Percentiles rank a stretch among this genome's conserved stretches.
phyloP scores from a whole-genome alignment of 2,113 vertebrate genomes.

The Petromus typicus region DNA sequence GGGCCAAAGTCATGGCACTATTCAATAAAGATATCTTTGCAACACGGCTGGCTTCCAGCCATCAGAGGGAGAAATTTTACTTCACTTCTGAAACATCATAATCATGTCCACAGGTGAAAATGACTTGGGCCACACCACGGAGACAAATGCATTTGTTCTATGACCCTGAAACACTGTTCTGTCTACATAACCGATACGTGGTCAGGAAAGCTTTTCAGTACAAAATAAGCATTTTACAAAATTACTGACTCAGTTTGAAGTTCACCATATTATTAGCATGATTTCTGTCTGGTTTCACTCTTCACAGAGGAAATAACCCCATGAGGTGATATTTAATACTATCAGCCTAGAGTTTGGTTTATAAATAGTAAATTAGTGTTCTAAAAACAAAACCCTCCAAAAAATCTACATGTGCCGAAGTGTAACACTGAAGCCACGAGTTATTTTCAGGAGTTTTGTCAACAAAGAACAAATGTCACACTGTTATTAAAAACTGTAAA shows the following conservation, averaged over 20 bases:
- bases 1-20: background rate
- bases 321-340: slow-evolving; percentile 17
- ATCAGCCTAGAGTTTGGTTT: slow-evolving; percentile 43
- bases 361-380: slow-evolving; percentile 68
- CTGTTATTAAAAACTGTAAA: slow-evolving; percentile 31
- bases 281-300: slow-evolving; percentile 3
- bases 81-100: slow-evolving; percentile 13
- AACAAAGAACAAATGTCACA: background rate
- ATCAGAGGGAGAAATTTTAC: background rate
- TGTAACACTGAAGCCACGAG: background rate
- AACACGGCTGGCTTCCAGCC: background rate
- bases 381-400: slow-evolving; percentile 44
- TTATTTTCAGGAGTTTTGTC: background rate
- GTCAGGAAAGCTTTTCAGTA: background rate
- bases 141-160: background rate
- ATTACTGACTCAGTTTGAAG: background rate
- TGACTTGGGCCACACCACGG: background rate
- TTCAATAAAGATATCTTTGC: background rate
- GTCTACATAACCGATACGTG: rapidly evolving
- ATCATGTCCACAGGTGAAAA: background rate
- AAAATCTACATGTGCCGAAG: background rate
- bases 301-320: background rate
- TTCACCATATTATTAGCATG: background rate
- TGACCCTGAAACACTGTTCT: background rate
- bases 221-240: background rate